Conservation (phyloP, 1,140 invertebrate genomes). For the Drosophila navojoa region DNA sequence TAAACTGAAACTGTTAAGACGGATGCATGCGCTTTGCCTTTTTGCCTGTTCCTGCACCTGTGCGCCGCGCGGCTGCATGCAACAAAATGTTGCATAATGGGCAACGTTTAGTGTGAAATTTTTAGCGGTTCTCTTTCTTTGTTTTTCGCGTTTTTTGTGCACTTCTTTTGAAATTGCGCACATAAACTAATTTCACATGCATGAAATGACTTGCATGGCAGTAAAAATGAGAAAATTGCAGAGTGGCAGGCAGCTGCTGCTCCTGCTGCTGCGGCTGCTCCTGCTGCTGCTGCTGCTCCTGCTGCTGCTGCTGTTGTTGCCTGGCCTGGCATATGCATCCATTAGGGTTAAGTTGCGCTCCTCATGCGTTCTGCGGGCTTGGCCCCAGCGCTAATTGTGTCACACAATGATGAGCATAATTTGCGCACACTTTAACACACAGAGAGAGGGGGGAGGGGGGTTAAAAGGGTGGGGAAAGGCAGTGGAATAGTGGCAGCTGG, state of each 20-base stretch:
- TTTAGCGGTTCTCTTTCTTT: conserved; percentile 25
- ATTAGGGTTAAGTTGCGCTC: conserved; percentile 70
- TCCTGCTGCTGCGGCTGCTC: conserved; percentile 1
- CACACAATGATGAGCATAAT: conserved; percentile 82
- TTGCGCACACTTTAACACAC: conserved; percentile 50
- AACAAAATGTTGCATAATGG: conserved; percentile 69
- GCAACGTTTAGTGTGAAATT: conserved; percentile 76
- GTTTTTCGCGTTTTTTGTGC: conserved; percentile 1
- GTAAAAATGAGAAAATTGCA: conserved; percentile 74
- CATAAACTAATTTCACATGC: conserved; percentile 80
- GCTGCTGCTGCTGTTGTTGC: neutral
- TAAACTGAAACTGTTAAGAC: neutral
- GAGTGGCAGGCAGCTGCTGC: conserved; percentile 48
- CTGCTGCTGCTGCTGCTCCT: too few species aligned
- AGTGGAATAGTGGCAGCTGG: neutral
- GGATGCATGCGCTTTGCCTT: conserved; percentile 30
- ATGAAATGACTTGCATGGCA: conserved; percentile 75
- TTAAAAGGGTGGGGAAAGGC: neutral
- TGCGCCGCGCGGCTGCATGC: conserved; percentile 1
- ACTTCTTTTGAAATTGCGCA: conserved; percentile 77
- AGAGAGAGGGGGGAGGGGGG: neutral
- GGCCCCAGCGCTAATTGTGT: conserved; percentile 66
- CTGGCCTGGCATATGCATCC: conserved; percentile 49
- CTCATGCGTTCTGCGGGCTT: conserved; percentile 20
- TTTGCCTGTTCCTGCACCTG: conserved; percentile 1